Evolutionary conservation across 2,113 vertebrate species (phyloP), one percentile per base, ranked within the genome.

Genomic region (Halichoerus grypus): DNA sequence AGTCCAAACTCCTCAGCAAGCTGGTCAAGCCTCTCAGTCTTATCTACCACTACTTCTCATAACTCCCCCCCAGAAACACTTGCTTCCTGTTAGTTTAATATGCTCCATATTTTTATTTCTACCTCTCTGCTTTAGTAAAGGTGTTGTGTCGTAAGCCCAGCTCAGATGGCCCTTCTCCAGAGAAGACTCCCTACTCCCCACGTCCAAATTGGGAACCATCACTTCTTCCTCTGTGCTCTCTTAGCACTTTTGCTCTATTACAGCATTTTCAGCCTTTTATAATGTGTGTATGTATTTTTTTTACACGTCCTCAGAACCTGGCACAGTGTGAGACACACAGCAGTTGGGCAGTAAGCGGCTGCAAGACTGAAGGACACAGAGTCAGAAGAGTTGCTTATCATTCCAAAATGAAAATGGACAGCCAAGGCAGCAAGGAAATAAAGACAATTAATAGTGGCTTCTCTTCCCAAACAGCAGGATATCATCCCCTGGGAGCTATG

Each of bases 1-100:
- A 95, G 88, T 96, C 61, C 36, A 61, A 92, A 97, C 81, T 96
- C 83, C 53, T 88, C 65, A 63, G 81, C 13, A 84, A 84, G 59
- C 26, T 76, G 61, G n/a, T 63, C 74, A 80, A 69, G 71, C 88
- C 49, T 65, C 71, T 97, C 33, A n/a, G 82, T 67, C 84, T 96
- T 91, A 97, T 55, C 85, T 74, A 53, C 22, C 85, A 49, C 18
- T 36, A 67, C 46, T 83, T 88, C 57, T 95, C 77, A 93, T 28
- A 57, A 42, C 16, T 28, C 24, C n/a, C 72, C 7, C 46, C 76
- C 1, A n/a, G 5, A 16, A 80, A 61, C 57, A 88, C 11, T 91
- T 8, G 39, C 39, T 96, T 95, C 82, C 76, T 96, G 49, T 80
- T 89, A 36, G 55, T 91, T 42, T 39, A 69, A 71, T 84, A 55